Conservation (phyloP, 2,113 vertebrate species). For the Glaucidium brasilianum region DNA sequence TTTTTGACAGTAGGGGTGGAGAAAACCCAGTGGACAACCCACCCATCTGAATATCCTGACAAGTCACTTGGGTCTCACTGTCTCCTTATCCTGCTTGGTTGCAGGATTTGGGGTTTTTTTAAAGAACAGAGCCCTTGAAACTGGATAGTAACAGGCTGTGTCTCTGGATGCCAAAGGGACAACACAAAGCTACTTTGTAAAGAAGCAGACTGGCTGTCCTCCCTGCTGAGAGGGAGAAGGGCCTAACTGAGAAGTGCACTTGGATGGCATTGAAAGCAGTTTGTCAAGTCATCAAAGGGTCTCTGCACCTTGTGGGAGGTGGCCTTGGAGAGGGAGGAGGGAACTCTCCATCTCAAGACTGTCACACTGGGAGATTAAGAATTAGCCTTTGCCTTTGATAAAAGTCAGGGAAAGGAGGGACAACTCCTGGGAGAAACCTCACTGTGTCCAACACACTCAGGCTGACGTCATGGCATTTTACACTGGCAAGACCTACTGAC, state of each 20-base stretch:
- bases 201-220: neutral
- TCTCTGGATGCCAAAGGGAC: neutral
- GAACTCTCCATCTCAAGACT: neutral
- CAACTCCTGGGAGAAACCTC: neutral
- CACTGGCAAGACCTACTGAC: neutral
- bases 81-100: neutral
- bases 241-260: neutral
- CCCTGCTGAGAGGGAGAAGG: neutral
- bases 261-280: neutral
- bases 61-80: neutral
- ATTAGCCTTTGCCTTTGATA: neutral
- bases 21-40: neutral
- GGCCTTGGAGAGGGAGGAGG: neutral
- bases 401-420: neutral
- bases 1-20: neutral
- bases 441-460: neutral
- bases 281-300: neutral
- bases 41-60: neutral
- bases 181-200: slow-evolving; percentile 23
- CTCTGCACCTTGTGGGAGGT: neutral
- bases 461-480: neutral
- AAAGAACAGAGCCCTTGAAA: neutral
- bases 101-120: neutral
- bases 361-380: neutral
- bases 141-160: neutral